Conservation (phyloP, 23 tunicate genomes). For the Styela clava region DNA sequence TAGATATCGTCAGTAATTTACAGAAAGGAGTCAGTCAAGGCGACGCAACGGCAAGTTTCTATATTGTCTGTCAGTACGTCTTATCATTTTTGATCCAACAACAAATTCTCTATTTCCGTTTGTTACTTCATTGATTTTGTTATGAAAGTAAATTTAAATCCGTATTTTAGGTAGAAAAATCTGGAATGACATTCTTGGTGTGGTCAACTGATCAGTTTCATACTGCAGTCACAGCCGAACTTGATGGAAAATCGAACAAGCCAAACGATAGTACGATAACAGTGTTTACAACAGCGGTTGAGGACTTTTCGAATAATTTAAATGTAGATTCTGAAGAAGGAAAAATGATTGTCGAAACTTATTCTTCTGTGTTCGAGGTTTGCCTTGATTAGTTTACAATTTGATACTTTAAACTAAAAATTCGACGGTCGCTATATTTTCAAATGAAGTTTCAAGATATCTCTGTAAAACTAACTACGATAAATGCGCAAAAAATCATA, state of each 20-base stretch:
- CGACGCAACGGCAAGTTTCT: neutral
- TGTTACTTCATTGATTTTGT: no score
- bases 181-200: neutral
- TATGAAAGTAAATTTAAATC: no score
- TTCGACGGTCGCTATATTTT: no score
- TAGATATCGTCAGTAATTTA: neutral
- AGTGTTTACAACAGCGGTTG: neutral
- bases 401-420: no score
- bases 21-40: neutral
- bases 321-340: neutral
- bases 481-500: no score
- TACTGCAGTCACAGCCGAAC: neutral
- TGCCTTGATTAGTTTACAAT: no score
- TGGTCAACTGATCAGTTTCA: neutral
- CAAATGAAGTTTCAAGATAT: no score
- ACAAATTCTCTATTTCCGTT: no score
- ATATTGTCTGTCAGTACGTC: no score
- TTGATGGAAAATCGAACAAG: neutral
- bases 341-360: neutral
- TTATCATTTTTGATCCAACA: no score
- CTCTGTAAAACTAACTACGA: no score
- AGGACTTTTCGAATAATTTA: neutral
- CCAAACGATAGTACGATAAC: neutral
- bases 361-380: neutral
- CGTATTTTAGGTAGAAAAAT: neutral